Evolutionary conservation across 1,140 invertebrate species (phyloP).

Genomic region (Melipona quadrifasciata): DNA sequence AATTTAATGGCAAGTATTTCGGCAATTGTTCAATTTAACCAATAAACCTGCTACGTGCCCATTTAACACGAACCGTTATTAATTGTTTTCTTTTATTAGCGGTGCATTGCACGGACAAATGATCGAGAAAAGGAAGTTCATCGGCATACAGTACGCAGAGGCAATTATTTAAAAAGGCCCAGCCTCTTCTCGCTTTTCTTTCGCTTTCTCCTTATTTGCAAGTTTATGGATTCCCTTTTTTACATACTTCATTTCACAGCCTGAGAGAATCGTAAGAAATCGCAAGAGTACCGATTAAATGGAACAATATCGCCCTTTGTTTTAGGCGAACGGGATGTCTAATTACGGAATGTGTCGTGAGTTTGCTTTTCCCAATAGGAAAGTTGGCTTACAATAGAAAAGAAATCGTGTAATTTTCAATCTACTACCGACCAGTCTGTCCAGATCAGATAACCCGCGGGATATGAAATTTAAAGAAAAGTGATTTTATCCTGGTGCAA

Average conservation of each 20-base stretch:
- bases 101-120: background rate
- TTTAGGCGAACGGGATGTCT: background rate
- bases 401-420: background rate
- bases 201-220: slow-evolving; percentile 11
- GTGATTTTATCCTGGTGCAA: no score
- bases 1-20: background rate
- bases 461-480: background rate
- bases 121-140: background rate
- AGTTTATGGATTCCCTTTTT: background rate
- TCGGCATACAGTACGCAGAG: slow-evolving; percentile 6
- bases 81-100: background rate
- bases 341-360: background rate
- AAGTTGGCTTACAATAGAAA: background rate
- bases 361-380: background rate
- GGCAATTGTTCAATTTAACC: background rate
- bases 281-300: background rate
- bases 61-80: background rate
- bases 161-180: background rate
- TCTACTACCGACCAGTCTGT: background rate
- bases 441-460: background rate
- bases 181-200: background rate
- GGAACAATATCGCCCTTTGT: background rate
- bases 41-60: background rate
- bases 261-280: background rate
- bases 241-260: background rate